Evolutionary conservation across 1,140 invertebrate genomes (phyloP), one percentile per base, ranked within the genome.

Genomic region (Theocolax elegans): DNA sequence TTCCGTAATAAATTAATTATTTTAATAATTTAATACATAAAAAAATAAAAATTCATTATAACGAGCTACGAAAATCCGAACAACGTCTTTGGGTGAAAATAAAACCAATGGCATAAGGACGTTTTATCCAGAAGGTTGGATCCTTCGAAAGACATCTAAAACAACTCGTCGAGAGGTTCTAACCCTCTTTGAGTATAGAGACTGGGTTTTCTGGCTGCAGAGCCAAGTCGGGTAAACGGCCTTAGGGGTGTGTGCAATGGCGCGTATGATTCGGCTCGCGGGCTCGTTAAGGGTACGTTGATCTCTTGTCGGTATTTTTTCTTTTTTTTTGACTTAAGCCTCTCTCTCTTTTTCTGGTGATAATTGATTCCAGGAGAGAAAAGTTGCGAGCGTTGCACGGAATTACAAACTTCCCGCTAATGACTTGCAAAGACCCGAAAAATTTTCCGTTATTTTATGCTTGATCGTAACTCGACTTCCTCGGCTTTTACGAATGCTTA

Each of bases 331-430:
- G n/a, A n/a, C n/a, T n/a, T n/a, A n/a, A n/a, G n/a, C n/a, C n/a
- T n/a, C n/a, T n/a, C n/a, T n/a, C n/a, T n/a, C n/a, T n/a, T 12
- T 3, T 17, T 23, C 48, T 10, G 3, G 48, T 21, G 10, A 15
- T 40, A 59, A 59, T 59, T 44, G 56, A 48, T 46, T 38, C 15
- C 31, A 8, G 17, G 29, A 12, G n/a, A 21, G 9, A 38, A 65
- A 49, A 25, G 23, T 13, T 15, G 56, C 19, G 9, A 19, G 21
- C 1, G n/a, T 9, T 29, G 38, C 25, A 23, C 25, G 12, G 6
- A 27, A 13, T 40, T 53, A 19, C 13, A 51, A 65, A 65, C 54
- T 54, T 35, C 8, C 38, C 35, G 8, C 48, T 27, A 38, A 38
- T 12, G 17, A 58, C 19, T 40, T 15, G n/a, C 29, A 48, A 51